Evolutionary conservation across 2,797 vertebrate species (phyloP).

Genomic region (Megalops cyprinoides): DNA sequence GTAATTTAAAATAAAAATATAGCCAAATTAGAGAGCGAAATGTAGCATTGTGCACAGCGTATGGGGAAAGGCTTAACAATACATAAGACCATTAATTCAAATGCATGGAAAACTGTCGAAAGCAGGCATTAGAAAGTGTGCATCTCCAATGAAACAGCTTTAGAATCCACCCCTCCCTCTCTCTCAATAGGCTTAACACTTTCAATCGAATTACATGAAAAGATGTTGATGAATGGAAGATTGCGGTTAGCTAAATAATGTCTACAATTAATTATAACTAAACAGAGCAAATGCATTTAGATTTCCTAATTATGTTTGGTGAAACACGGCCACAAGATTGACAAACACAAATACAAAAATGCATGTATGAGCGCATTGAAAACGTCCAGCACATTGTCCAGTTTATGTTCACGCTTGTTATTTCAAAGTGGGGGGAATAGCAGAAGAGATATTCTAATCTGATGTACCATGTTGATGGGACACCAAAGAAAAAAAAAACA

Average conservation of each 20-base stretch:
- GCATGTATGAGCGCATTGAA: not conserved
- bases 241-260: slow-evolving; percentile 48
- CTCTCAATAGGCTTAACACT: slow-evolving; percentile 48
- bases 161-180: slow-evolving; percentile 8
- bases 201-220: slow-evolving; percentile 54
- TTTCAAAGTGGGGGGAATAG: slow-evolving; percentile 59
- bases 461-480: too few species aligned
- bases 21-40: not conserved
- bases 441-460: slow-evolving; percentile 34
- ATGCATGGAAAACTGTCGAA: slow-evolving; percentile 1
- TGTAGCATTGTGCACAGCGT: not conserved
- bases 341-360: slow-evolving; percentile 17
- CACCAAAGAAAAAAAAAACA: not conserved
- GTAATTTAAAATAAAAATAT: not conserved
- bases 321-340: slow-evolving; percentile 16
- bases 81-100: slow-evolving; percentile 9
- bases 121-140: not conserved
- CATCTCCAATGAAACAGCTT: slow-evolving; percentile 10
- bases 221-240: slow-evolving; percentile 51
- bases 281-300: slow-evolving; percentile 47
- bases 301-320: slow-evolving; percentile 38
- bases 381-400: not conserved
- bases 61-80: not conserved
- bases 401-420: not conserved
- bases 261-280: slow-evolving; percentile 51